A percentile compares a stretch with the other conserved stretches of the same genome.
Evolutionary conservation across 2,113 vertebrate genomes (phyloP).

Genomic region (Ctenodactylus gundi): DNA sequence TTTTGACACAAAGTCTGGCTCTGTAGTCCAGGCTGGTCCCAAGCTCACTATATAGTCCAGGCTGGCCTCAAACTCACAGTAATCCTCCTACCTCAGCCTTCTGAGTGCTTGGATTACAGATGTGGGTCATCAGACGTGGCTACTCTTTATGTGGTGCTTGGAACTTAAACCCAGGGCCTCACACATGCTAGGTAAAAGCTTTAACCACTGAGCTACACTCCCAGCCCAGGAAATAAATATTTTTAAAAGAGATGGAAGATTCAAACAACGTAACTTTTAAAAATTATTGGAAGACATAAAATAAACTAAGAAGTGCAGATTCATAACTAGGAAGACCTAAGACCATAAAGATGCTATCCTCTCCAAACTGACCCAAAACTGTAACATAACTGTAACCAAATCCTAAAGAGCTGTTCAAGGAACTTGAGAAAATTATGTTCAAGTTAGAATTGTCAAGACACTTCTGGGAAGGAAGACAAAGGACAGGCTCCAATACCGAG

Average conservation of each 20-base stretch:
- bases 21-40: no score
- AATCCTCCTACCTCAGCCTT: no score
- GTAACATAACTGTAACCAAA: background rate
- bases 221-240: no score
- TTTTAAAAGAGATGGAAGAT: background rate
- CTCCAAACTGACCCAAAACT: slow-evolving; percentile 4
- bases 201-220: no score
- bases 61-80: no score
- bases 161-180: no score
- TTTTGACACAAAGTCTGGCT: no score
- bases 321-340: background rate
- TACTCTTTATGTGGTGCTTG: no score
- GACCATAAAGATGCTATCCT: background rate
- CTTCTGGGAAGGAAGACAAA: background rate
- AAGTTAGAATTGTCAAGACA: background rate
- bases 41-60: no score
- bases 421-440: background rate
- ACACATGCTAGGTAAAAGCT: no score
- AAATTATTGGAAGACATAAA: background rate
- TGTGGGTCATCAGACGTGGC: no score
- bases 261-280: background rate
- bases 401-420: background rate
- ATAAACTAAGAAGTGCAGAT: background rate
- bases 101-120: no score
- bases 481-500: background rate